These are phyloP conservation scores for Drosophila recens DNA, from an alignment of 2,888 invertebrate species.

Conservation along the genomic window DNA sequence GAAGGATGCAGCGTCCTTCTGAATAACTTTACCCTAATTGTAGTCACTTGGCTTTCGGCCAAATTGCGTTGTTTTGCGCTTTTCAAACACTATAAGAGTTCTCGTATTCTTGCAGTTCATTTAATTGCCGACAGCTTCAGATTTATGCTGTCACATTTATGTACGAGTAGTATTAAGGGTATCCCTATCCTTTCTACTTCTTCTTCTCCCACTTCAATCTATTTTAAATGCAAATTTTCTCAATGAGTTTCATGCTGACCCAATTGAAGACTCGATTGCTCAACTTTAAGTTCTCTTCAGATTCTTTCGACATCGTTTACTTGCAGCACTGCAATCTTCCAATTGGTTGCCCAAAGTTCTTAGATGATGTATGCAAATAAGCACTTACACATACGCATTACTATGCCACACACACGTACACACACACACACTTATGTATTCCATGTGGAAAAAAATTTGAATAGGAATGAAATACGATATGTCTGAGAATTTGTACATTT, in stretches of 20 bases:
- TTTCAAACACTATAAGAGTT: conserved; percentile 9
- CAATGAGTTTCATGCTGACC: conserved; percentile 38
- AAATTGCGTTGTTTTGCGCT: conserved; percentile 63
- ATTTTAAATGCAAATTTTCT: conserved; percentile 48
- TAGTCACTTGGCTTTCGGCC: conserved; percentile 61
- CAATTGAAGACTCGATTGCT: conserved; percentile 30
- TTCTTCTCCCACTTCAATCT: conserved; percentile 15
- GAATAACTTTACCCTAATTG: conserved; percentile 56
- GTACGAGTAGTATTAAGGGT: not conserved
- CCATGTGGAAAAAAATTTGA: not conserved
- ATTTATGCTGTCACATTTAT: conserved; percentile 42
- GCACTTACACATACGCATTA: conserved; percentile 36
- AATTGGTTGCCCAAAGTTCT: conserved; percentile 20
- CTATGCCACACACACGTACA: conserved; percentile 20
- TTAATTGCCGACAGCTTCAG: conserved; percentile 49
- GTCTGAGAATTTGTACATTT: conserved; percentile 5
- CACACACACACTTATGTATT: conserved; percentile 19
- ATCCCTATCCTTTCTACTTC: not conserved
- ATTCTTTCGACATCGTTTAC: conserved; percentile 10
- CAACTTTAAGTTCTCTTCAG: conserved; percentile 19
- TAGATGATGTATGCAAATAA: conserved; percentile 46
- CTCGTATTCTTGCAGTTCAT: conserved; percentile 9
- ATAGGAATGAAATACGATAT: conserved; percentile 3
- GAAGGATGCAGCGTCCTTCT: not conserved
- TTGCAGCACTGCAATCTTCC: conserved; percentile 16